Conservation (phyloP, 1,140 invertebrate species). For the Pseudomyrmex gracilis region DNA sequence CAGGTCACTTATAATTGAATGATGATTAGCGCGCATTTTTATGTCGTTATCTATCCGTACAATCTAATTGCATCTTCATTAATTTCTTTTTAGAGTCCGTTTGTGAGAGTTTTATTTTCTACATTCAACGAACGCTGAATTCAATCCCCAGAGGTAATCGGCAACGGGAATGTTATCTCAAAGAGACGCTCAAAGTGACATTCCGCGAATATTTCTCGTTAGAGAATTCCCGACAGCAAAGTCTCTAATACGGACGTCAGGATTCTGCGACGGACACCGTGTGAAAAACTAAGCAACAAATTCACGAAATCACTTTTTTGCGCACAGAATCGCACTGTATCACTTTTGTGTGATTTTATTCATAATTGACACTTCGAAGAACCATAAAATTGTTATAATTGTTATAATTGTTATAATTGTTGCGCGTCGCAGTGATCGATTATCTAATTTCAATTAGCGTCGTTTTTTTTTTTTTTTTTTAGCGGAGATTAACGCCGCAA, state of each 20-base stretch:
- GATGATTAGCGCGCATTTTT: conserved; percentile 49
- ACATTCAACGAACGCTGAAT: neutral
- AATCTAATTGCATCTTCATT: neutral
- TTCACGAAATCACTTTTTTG: neutral
- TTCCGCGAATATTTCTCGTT: too few relatives aligned
- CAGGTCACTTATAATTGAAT: conserved; percentile 67
- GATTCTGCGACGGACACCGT: neutral
- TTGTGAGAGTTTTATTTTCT: neutral
- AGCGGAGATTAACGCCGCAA: neutral
- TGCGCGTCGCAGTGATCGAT: neutral
- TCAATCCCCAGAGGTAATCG: neutral
- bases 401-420: too few relatives aligned
- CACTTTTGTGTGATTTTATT: too few relatives aligned
- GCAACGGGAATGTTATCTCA: too few relatives aligned
- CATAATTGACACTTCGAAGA: too few relatives aligned
- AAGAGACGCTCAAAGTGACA: too few relatives aligned
- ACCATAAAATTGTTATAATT: too few relatives aligned
- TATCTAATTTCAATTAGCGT: conserved; percentile 4
- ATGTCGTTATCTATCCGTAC: neutral
- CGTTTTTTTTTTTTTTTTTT: neutral
- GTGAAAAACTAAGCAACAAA: neutral
- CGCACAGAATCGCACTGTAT: neutral
- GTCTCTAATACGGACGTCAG: too few relatives aligned
- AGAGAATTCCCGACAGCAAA: too few relatives aligned
- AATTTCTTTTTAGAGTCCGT: neutral